These are phyloP conservation scores for Arothron firmamentum DNA, from an alignment of 2,113 vertebrate genomes.

Conservation along the genomic window DNA sequence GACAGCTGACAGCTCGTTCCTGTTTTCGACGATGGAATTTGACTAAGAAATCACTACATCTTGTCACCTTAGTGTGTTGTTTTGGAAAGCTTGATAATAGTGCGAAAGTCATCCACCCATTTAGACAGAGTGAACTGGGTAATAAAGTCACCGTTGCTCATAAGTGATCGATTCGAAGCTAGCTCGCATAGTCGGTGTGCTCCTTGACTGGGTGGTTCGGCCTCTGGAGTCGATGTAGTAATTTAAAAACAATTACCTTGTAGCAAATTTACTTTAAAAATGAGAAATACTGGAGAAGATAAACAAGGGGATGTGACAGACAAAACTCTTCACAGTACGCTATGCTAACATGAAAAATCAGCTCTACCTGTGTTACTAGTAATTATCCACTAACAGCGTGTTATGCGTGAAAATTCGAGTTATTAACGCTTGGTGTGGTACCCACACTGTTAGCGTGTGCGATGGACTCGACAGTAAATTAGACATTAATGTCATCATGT, in stretches of 20 bases:
- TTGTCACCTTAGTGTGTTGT: neutral
- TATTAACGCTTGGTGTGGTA: neutral
- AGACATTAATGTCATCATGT: neutral
- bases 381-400: neutral
- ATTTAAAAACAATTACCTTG: neutral
- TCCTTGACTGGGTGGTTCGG: conserved; percentile 10
- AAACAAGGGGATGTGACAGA: neutral
- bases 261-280: neutral
- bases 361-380: neutral
- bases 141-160: conserved; percentile 16
- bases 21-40: conserved; percentile 20
- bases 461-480: neutral
- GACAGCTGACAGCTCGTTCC: conserved; percentile 40
- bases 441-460: neutral
- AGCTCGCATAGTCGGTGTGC: conserved; percentile 25
- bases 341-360: neutral
- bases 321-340: neutral
- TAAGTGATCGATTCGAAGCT: conserved; percentile 8
- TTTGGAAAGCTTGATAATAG: neutral
- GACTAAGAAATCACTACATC: no score
- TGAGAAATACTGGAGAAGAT: neutral
- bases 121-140: neutral
- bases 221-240: conserved; percentile 15
- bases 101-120: neutral
- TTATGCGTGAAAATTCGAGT: conserved; percentile 47